Percentiles rank a stretch among this genome's conserved stretches.
Conservation (phyloP, 2,888 invertebrate genomes). For the Ommatoiulus sabulosus region DNA sequence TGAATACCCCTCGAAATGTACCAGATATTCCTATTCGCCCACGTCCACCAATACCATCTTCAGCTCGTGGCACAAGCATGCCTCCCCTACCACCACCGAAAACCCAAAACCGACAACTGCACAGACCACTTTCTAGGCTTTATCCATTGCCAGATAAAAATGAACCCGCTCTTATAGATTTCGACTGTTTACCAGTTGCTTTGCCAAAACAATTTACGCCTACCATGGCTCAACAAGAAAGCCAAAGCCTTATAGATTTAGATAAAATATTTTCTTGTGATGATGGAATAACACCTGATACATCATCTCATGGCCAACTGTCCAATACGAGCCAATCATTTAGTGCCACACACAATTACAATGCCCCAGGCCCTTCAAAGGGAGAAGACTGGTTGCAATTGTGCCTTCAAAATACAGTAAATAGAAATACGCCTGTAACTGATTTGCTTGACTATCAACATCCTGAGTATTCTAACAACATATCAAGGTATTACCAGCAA, state of each 20-base stretch:
- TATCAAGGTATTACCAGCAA: not conserved
- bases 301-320: not conserved
- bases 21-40: conserved; percentile 45
- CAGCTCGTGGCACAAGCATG: not conserved
- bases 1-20: conserved; percentile 29
- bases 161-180: conserved; percentile 50
- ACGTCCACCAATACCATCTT: conserved; percentile 29
- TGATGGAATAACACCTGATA: not conserved
- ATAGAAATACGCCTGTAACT: not conserved
- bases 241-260: conserved; percentile 53
- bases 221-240: not conserved
- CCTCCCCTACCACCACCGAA: conserved; percentile 4
- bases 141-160: not conserved
- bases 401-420: conserved; percentile 52
- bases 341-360: not conserved
- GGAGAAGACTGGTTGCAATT: conserved; percentile 57
- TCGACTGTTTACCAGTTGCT: not conserved
- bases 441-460: not conserved
- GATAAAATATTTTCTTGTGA: conserved; percentile 52
- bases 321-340: not conserved
- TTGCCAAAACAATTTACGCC: conserved; percentile 1
- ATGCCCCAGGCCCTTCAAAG: not conserved
- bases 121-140: not conserved
- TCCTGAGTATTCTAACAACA: not conserved
- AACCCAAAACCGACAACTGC: not conserved